These are phyloP conservation scores for Abscondita cerata DNA, from an alignment of 2,888 invertebrate species.

Conservation along the genomic window DNA sequence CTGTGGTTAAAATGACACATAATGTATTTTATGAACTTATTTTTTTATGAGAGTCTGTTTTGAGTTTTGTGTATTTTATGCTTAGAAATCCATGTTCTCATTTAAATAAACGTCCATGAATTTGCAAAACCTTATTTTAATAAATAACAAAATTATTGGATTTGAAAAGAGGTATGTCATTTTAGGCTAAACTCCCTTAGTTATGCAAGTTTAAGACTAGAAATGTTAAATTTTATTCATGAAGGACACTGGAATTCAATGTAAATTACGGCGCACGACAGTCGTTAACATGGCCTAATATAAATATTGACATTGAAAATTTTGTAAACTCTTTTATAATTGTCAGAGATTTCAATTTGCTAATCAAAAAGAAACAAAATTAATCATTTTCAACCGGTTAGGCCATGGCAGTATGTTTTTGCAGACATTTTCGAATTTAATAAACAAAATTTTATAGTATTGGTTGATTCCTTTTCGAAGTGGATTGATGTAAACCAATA, in stretches of 20 bases:
- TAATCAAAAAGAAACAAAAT: constrained; percentile 19
- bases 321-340: constrained; percentile 17
- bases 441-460: constrained; percentile 38
- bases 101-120: too few species aligned
- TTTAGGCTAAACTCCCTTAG: too few species aligned
- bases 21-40: too few species aligned
- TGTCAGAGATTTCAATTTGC: constrained; percentile 7
- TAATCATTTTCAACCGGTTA: constrained; percentile 31
- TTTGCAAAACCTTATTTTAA: too few species aligned
- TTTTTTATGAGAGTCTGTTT: too few species aligned
- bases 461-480: constrained; percentile 41
- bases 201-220: constrained; percentile 24
- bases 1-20: too few species aligned
- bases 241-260: constrained; percentile 27
- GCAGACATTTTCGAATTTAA: constrained; percentile 38
- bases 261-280: constrained; percentile 39
- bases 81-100: too few species aligned
- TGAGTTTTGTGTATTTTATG: too few species aligned
- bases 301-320: constrained; percentile 33
- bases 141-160: too few species aligned
- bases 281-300: constrained; percentile 27
- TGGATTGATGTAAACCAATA: constrained; percentile 34
- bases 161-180: too few species aligned
- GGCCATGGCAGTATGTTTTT: constrained; percentile 31
- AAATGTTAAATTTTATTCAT: too few species aligned